Conservation (phyloP, 2,888 invertebrate species). For the Tanaodytes sp. region DNA sequence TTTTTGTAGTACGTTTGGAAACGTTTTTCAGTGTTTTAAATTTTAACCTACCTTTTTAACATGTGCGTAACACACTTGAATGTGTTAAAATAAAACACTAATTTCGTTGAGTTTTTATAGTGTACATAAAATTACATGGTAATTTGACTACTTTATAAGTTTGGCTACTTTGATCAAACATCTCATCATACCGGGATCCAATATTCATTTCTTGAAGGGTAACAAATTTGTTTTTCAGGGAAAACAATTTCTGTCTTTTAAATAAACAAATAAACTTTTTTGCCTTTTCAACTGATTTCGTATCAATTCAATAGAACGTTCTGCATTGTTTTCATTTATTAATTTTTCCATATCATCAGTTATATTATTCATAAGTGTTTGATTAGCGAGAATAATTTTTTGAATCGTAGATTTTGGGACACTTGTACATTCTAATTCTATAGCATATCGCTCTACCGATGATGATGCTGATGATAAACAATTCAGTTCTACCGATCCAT, state of each 20-base stretch:
- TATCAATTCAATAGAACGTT: background rate
- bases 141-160: conserved; percentile 20
- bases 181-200: conserved; percentile 36
- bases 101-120: too few species aligned
- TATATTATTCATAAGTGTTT: conserved; percentile 14
- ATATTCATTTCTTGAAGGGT: conserved; percentile 34
- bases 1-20: too few species aligned
- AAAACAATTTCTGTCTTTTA: conserved; percentile 32
- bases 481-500: too few species aligned
- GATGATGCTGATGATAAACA: background rate
- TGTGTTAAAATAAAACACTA: conserved; percentile 13
- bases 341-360: background rate
- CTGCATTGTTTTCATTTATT: conserved; percentile 8
- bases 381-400: conserved; percentile 19
- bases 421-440: conserved; percentile 23
- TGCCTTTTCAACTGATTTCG: conserved; percentile 12
- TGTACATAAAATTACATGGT: conserved; percentile 41
- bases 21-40: too few species aligned
- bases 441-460: conserved; percentile 7
- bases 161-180: conserved; percentile 20
- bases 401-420: conserved; percentile 37
- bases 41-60: too few species aligned
- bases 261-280: conserved; percentile 12
- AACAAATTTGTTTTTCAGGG: conserved; percentile 42
- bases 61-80: too few species aligned